Conservation (phyloP, 37 sponge, comb jelly and placozoan species). For the Spongilla lacustris region DNA sequence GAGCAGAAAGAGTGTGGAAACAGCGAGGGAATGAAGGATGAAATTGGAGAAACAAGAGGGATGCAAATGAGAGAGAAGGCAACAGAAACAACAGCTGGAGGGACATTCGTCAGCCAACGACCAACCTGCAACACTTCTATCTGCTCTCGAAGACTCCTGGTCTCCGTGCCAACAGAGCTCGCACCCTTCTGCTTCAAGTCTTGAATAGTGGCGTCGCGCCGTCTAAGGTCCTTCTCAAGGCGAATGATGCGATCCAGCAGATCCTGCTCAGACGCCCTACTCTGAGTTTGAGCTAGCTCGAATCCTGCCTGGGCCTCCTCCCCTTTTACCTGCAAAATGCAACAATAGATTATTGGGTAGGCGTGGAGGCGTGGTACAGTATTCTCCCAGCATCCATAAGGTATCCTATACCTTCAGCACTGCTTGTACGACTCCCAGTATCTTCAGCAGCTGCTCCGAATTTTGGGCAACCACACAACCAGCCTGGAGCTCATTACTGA, state of each 20-base stretch:
- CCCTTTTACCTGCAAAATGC: background rate
- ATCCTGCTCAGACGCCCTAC: constrained; percentile 13
- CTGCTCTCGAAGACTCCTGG: constrained; percentile 6
- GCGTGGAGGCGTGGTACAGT: background rate
- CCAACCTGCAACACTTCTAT: constrained; percentile 21
- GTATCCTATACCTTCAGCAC: constrained; percentile 27
- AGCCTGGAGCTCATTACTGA: constrained; percentile 12
- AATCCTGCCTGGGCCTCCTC: constrained; percentile 29
- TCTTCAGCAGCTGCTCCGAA: background rate
- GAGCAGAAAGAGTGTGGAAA: no score
- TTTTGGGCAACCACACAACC: background rate
- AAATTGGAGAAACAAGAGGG: background rate
- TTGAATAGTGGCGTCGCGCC: constrained; percentile 18
- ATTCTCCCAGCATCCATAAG: no score
- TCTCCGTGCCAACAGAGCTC: constrained; percentile 5
- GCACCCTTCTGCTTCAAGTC: background rate
- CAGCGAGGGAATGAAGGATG: background rate
- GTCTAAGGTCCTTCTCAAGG: constrained; percentile 40
- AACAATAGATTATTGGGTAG: background rate
- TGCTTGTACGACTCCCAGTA: background rate
- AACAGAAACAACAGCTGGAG: background rate
- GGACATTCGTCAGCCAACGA: background rate
- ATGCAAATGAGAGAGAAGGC: background rate
- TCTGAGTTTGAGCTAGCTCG: background rate
- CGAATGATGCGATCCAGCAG: constrained; percentile 16